phyloP scores from a whole-genome alignment of 2,888 invertebrate species.

The Griposia aprilina region DNA sequence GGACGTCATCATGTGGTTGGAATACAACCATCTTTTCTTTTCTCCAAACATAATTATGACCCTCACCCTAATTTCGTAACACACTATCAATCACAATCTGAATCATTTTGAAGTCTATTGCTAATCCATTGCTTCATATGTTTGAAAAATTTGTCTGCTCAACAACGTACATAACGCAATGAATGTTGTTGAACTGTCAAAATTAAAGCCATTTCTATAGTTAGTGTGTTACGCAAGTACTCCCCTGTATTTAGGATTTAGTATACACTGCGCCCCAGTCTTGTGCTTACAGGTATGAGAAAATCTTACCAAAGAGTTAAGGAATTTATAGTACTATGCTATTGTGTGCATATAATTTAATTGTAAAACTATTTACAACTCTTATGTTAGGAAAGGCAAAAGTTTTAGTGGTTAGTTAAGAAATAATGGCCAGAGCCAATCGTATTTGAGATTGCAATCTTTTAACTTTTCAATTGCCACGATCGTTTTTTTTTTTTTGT shows the following conservation, averaged over 20 bases:
- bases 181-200: no score
- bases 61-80: no score
- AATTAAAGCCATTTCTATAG: no score
- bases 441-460: not conserved
- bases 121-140: no score
- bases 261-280: not conserved
- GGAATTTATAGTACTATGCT: constrained; percentile 3
- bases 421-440: not conserved
- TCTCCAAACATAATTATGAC: not conserved
- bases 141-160: no score
- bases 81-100: no score
- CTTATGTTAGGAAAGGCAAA: not conserved
- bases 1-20: not conserved
- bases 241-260: not conserved
- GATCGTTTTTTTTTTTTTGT: no score
- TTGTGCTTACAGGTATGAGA: constrained; percentile 14
- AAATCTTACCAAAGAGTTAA: not conserved
- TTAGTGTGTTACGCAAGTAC: no score
- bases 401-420: not conserved
- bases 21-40: constrained; percentile 13
- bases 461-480: not conserved
- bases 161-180: no score
- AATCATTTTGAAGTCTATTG: no score
- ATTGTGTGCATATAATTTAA: not conserved
- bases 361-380: not conserved